Evolutionary conservation across 2,888 invertebrate species (phyloP), one percentile per base, ranked within the genome.

Genomic region (Strigamia crassipes): DNA sequence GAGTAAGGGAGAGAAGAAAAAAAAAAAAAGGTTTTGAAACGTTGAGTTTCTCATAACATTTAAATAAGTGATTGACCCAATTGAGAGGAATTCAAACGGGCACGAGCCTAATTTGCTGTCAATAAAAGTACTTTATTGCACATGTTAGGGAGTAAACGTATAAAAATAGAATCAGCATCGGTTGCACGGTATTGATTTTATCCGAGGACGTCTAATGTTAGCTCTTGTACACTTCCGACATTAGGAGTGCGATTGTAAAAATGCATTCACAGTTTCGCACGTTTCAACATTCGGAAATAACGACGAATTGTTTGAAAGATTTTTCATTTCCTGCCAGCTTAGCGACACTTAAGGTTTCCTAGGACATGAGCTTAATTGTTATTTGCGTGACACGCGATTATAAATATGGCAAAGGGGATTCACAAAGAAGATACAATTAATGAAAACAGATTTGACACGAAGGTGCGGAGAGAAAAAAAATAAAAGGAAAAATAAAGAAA

Each of bases 101-200:
- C 4, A 46, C n/a, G 13, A 15, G 46, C 4, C 18, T 56, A 56
- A 56, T 56, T 56, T n/a, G 18, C 5, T 56, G 56, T 56, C 56
- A 56, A n/a, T n/a, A 18, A 56, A 56, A 56, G 18, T 56, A 56
- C 9, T 18, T 18, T 9, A 18, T 56, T n/a, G 15, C 15, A 4
- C 18, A 18, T 18, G 56, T 56, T 56, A 56, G 18, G 56, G 56
- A 56, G 15, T 18, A n/a, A 56, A 56, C 18, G 56, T 56, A 56
- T 56, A 56, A 56, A 56, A 56, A 56, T 56, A 56, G 56, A 56
- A 56, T n/a, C 56, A 18, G 56, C 56, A 56, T 56, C 56, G 18
- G 56, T 18, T 56, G 56, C 56, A 56, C 56, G n/a, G 18, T 56
- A 56, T 56, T 56, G 56, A 56, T 56, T 56, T 56, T 56, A 56